A percentile compares a stretch with the other conserved stretches of the same genome.
These are phyloP conservation scores for Endotricha flammealis DNA, from an alignment of 2,888 invertebrate species.

Conservation along the genomic window DNA sequence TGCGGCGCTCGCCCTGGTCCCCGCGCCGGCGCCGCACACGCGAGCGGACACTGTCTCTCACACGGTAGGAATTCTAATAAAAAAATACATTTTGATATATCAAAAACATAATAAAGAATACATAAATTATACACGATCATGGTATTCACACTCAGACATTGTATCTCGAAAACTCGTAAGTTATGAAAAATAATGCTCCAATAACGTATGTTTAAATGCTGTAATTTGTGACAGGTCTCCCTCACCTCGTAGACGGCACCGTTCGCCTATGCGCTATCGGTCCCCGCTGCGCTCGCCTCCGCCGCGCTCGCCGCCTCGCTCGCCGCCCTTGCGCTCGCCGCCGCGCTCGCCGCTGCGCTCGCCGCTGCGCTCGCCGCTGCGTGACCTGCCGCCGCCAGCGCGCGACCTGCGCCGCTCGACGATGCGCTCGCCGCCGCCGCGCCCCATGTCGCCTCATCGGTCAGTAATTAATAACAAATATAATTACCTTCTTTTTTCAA, in stretches of 20 bases:
- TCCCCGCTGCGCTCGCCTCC: slow-evolving; percentile 64
- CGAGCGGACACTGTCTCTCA: slow-evolving; percentile 58
- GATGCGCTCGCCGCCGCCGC: slow-evolving; percentile 31
- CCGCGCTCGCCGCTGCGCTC: slow-evolving; percentile 33
- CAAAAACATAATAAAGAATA: too few relatives aligned
- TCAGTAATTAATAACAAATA: slow-evolving; percentile 21
- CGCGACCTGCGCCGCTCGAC: slow-evolving; percentile 35
- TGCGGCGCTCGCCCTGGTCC: slow-evolving; percentile 67
- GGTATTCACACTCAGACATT: too few relatives aligned
- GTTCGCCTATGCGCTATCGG: slow-evolving; percentile 64
- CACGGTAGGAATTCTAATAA: slow-evolving; percentile 41
- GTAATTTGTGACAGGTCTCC: slow-evolving; percentile 65
- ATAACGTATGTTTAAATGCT: neutral
- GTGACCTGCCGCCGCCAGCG: slow-evolving; percentile 33
- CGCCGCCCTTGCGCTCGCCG: slow-evolving; percentile 37
- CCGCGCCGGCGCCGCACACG: slow-evolving; percentile 62
- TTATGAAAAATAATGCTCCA: neutral
- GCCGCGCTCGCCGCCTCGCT: slow-evolving; percentile 26
- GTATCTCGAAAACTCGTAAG: neutral
- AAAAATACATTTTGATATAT: too few relatives aligned
- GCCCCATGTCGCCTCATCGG: slow-evolving; percentile 56
- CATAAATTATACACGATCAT: too few relatives aligned
- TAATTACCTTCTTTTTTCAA: slow-evolving; percentile 1
- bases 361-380: slow-evolving; percentile 42
- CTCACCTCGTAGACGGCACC: slow-evolving; percentile 69